phyloP scores from a whole-genome alignment of 2,113 vertebrate genomes.

The Spilogale gracilis region DNA sequence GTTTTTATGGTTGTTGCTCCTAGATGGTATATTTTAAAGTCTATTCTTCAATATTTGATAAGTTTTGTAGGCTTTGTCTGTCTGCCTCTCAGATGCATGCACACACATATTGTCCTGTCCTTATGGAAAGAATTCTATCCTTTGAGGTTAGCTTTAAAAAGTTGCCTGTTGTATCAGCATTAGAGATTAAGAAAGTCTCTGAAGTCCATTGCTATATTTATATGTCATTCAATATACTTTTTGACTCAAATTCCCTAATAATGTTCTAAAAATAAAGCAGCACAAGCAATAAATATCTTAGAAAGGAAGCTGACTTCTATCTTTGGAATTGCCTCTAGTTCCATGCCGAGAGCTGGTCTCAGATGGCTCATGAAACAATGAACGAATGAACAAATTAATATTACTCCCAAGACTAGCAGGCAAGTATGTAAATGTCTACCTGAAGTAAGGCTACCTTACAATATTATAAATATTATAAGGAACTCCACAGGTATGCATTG shows the following conservation, averaged over 20 bases:
- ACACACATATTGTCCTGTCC: background rate
- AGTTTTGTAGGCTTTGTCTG: background rate
- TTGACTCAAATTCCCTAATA: conserved; percentile 14
- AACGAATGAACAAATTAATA: background rate
- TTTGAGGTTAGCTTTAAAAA: background rate
- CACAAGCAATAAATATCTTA: conserved; percentile 48
- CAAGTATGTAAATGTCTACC: background rate
- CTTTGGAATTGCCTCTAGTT: conserved; percentile 40
- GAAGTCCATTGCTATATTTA: conserved; percentile 1
- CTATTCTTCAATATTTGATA: conserved; percentile 21
- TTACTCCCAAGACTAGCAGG: background rate
- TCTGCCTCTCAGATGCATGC: background rate
- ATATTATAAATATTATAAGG: background rate
- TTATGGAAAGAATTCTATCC: background rate
- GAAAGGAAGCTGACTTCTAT: conserved; percentile 35
- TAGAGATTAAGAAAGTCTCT: conserved; percentile 12
- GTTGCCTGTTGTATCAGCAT: background rate
- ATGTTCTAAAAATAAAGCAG: conserved; percentile 66
- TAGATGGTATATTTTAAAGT: background rate
- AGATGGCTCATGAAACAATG: background rate
- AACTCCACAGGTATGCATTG: background rate
- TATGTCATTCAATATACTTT: background rate
- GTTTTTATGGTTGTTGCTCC: background rate
- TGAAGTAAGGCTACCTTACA: background rate
- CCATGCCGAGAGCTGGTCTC: background rate